Evolutionary conservation across 2,888 invertebrate genomes (phyloP).

Genomic region (Odontomyia ornata): DNA sequence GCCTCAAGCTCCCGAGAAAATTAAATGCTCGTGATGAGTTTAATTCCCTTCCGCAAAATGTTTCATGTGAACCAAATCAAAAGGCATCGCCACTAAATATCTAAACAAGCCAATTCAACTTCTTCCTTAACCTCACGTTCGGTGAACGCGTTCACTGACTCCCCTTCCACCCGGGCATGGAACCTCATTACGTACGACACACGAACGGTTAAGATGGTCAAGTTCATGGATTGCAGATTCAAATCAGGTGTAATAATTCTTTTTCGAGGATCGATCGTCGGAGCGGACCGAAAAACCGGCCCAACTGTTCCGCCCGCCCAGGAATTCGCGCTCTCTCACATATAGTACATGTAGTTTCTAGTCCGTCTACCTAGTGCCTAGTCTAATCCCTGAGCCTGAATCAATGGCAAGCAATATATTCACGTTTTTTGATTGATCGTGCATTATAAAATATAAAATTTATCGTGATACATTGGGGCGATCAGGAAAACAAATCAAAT

Average conservation of each 20-base stretch:
- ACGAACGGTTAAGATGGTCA: slow-evolving; percentile 46
- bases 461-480: slow-evolving; percentile 65
- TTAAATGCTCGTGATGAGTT: slow-evolving; percentile 65
- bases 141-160: background rate
- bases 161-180: background rate
- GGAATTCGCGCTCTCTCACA: background rate
- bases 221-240: slow-evolving; percentile 58
- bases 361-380: background rate
- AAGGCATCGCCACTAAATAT: background rate
- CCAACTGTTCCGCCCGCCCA: slow-evolving; percentile 5
- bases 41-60: slow-evolving; percentile 61
- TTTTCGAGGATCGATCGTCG: slow-evolving; percentile 55
- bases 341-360: background rate
- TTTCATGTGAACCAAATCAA: slow-evolving; percentile 22
- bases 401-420: slow-evolving; percentile 46
- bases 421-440: slow-evolving; percentile 65
- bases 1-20: slow-evolving; percentile 62
- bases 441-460: slow-evolving; percentile 65
- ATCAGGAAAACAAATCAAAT: slow-evolving; percentile 59
- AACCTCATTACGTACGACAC: background rate
- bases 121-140: background rate
- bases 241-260: slow-evolving; percentile 65
- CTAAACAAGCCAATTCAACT: background rate
- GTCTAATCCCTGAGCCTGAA: slow-evolving; percentile 46
- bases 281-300: slow-evolving; percentile 22